Evolutionary conservation across 2,797 vertebrate genomes (phyloP).

Genomic region (Eremophila alpestris): DNA sequence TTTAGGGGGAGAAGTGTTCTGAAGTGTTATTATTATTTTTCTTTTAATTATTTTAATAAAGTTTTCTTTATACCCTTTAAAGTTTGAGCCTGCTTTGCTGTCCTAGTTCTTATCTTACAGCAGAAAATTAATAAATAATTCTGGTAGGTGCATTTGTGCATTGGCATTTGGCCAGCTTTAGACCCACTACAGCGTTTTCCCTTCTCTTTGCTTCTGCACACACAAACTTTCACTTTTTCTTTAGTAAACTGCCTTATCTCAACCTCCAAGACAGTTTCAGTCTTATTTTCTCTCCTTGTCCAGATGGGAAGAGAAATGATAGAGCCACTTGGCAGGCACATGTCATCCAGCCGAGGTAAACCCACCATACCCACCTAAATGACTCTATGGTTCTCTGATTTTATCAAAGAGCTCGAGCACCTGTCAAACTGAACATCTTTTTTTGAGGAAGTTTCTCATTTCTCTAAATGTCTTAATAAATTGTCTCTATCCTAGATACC

Average conservation of each 20-base stretch:
- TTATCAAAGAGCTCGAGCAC: background rate
- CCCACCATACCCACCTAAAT: background rate
- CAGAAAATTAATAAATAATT: background rate
- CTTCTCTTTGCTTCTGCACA: background rate
- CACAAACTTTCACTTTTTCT: background rate
- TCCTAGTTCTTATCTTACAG: background rate
- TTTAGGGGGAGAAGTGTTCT: background rate
- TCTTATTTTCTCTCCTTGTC: background rate
- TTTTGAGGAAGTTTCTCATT: background rate
- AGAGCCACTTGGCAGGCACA: background rate
- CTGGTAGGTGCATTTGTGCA: background rate
- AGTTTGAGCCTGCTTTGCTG: background rate
- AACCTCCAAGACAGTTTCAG: background rate
- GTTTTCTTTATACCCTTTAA: background rate
- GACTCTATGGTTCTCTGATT: background rate
- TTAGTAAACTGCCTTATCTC: background rate
- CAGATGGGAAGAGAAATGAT: background rate
- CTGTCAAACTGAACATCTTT: accelerated
- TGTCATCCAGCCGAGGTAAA: background rate
- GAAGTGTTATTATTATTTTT: background rate
- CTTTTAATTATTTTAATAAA: background rate
- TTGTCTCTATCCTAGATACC: background rate
- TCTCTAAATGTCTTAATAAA: background rate
- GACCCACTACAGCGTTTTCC: background rate
- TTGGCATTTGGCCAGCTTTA: background rate